phyloP scores from a whole-genome alignment of 1,140 invertebrate genomes.

The Steinernema khuongi region DNA sequence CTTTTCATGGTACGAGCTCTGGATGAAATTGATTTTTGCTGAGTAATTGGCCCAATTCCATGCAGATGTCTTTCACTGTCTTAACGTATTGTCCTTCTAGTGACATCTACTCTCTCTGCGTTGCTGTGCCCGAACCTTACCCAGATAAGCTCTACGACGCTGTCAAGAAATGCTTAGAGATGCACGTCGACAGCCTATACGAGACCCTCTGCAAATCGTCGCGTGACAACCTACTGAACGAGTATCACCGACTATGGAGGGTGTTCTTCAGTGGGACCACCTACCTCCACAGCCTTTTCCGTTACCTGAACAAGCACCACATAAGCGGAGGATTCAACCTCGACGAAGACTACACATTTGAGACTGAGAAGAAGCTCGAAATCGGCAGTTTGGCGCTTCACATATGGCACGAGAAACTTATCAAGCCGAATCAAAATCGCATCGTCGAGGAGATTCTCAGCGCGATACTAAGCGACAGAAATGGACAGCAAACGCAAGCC shows the following conservation, averaged over 20 bases:
- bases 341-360: conserved; percentile 20
- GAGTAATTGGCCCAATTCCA: neutral
- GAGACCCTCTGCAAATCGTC: conserved; percentile 21
- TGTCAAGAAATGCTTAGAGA: conserved; percentile 15
- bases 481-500: conserved; percentile 19
- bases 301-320: conserved; percentile 50
- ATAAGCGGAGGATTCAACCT: conserved; percentile 30
- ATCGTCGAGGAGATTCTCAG: conserved; percentile 32
- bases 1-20: neutral
- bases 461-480: conserved; percentile 34
- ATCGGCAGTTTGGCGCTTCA: conserved; percentile 46
- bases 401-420: conserved; percentile 46
- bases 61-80: neutral
- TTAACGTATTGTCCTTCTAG: conserved; percentile 28
- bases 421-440: conserved; percentile 33
- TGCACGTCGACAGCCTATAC: conserved; percentile 12
- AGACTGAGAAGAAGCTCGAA: conserved; percentile 27
- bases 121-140: conserved; percentile 47
- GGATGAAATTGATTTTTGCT: conserved; percentile 25
- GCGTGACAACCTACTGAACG: conserved; percentile 31
- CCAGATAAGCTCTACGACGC: conserved; percentile 40
- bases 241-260: conserved; percentile 46
- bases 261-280: conserved; percentile 40
- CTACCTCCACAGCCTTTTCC: conserved; percentile 43
- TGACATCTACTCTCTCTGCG: conserved; percentile 50